Percentiles rank a stretch among this genome's conserved stretches.
These are phyloP conservation scores for Lycocorax pyrrhopterus DNA, from an alignment of 2,113 vertebrate species.

Conservation along the genomic window DNA sequence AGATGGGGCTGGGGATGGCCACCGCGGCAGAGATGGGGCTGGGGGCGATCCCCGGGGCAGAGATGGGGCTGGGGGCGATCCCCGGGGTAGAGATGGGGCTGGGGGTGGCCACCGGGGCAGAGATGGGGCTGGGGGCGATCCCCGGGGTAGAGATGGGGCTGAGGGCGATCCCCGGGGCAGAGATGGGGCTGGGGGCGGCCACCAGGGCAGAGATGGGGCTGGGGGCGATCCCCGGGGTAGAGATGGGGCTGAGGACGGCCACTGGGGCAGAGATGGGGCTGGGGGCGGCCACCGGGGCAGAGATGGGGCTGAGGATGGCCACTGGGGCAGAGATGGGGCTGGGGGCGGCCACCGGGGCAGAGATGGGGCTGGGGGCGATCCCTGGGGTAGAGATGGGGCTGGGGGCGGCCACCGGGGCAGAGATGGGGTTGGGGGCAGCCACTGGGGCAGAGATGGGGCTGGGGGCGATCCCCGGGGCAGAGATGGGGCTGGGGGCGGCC, in stretches of 20 bases:
- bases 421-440: neutral
- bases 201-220: neutral
- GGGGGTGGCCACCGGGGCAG: no score
- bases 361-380: neutral
- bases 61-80: neutral
- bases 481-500: neutral
- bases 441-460: neutral
- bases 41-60: neutral
- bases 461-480: no score
- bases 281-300: no score
- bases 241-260: neutral
- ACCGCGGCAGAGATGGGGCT: no score
- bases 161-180: no score
- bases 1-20: neutral
- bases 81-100: neutral
- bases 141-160: neutral
- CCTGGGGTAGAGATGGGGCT: neutral
- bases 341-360: no score
- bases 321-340: neutral
- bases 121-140: neutral
- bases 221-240: no score
- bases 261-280: neutral
- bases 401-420: no score
- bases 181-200: neutral
- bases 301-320: neutral